Evolutionary conservation across 2,113 vertebrate species (phyloP).

Genomic region (Marmota monax): DNA sequence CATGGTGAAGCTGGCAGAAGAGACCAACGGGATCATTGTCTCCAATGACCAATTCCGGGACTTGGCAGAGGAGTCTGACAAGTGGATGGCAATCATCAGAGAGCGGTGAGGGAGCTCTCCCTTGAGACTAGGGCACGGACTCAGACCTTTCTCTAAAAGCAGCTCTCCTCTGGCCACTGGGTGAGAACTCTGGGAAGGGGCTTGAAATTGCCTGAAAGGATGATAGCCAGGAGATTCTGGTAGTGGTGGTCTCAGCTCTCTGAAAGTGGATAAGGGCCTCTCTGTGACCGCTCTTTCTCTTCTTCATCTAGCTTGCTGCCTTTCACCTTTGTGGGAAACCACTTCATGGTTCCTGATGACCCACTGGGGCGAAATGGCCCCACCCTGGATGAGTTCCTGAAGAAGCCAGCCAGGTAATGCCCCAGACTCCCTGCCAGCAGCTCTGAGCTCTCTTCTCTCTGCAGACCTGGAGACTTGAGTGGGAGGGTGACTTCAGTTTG

Average conservation of each 20-base stretch:
- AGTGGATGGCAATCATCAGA: conserved; percentile 93
- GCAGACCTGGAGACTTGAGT: neutral
- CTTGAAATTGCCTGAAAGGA: neutral
- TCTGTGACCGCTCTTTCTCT: conserved; percentile 56
- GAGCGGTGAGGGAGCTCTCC: conserved; percentile 87
- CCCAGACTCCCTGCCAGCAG: neutral
- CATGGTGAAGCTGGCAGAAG: conserved; percentile 92
- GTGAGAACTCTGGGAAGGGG: conserved; percentile 52
- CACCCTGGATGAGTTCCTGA: conserved; percentile 91
- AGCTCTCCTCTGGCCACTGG: conserved; percentile 44
- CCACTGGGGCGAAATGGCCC: conserved; percentile 93
- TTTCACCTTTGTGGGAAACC: conserved; percentile 93
- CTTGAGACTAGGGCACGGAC: conserved; percentile 20
- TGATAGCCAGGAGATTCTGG: conserved; percentile 23
- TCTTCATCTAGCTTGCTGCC: conserved; percentile 89
- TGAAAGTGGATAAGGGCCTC: neutral
- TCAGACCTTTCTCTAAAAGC: conserved; percentile 69
- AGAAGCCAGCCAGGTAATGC: conserved; percentile 80
- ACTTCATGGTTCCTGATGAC: conserved; percentile 95
- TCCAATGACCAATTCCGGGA: conserved; percentile 95
- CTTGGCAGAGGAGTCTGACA: conserved; percentile 90
- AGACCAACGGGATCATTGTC: conserved; percentile 92
- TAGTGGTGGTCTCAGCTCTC: conserved; percentile 1
- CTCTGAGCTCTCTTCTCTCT: neutral
- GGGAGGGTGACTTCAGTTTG: neutral